These are phyloP conservation scores for Xenopus borealis DNA, from an alignment of 2,113 vertebrate genomes.

Conservation along the genomic window DNA sequence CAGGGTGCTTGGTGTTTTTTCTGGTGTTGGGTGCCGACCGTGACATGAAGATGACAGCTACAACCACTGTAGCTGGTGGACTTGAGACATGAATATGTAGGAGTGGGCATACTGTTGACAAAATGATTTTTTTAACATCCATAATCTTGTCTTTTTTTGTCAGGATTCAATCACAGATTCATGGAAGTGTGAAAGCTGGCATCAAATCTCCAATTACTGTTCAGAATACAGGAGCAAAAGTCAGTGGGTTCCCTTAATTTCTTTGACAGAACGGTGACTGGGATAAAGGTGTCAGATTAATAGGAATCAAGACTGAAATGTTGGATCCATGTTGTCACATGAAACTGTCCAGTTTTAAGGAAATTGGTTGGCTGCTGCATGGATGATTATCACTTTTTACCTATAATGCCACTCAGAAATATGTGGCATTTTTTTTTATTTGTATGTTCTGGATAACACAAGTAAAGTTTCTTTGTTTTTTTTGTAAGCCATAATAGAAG, in stretches of 20 bases:
- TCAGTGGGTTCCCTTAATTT: conserved; percentile 84
- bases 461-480: neutral
- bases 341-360: neutral
- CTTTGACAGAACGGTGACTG: conserved; percentile 80
- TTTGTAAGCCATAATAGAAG: neutral
- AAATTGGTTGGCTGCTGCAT: neutral
- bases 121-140: too few species aligned
- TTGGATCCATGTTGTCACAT: neutral
- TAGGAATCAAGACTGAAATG: neutral
- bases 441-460: too few species aligned
- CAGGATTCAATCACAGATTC: conserved; percentile 81
- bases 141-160: too few species aligned
- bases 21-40: too few species aligned
- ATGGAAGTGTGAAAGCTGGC: conserved; percentile 74
- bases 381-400: neutral
- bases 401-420: too few species aligned
- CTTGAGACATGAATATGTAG: too few species aligned
- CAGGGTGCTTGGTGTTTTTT: too few species aligned
- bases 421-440: too few species aligned
- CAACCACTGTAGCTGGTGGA: too few species aligned
- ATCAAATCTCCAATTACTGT: conserved; percentile 81
- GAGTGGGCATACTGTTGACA: too few species aligned
- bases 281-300: too few species aligned
- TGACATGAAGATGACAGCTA: too few species aligned
- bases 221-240: conserved; percentile 81